Evolutionary conservation across 2,113 vertebrate species (phyloP).

Genomic region (Cariama cristata): DNA sequence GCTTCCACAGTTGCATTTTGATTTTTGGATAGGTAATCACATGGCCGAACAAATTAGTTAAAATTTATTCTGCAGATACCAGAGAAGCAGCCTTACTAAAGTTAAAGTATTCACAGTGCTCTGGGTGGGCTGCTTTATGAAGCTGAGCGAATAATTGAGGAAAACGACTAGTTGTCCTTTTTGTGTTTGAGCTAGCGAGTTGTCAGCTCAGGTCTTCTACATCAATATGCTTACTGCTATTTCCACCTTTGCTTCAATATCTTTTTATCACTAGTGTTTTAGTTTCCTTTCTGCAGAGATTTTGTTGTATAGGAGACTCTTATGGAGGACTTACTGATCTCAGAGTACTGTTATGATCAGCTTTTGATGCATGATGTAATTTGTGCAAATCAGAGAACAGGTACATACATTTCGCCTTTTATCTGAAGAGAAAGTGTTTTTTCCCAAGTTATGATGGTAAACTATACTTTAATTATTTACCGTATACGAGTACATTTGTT

Average conservation of each 20-base stretch:
- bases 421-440: background rate
- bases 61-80: background rate
- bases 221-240: background rate
- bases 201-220: background rate
- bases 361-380: conserved; percentile 28
- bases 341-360: background rate
- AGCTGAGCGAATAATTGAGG: background rate
- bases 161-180: background rate
- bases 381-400: conserved; percentile 3
- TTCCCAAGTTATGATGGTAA: background rate
- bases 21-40: background rate
- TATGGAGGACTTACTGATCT: background rate
- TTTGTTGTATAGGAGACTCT: background rate
- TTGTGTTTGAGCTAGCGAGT: background rate
- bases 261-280: background rate
- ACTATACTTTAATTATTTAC: background rate
- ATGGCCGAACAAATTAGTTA: background rate
- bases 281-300: background rate
- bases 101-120: background rate
- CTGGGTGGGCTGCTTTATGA: background rate
- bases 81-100: background rate
- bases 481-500: background rate
- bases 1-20: background rate
- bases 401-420: background rate
- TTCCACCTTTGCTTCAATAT: background rate